These are phyloP conservation scores for Sebastes glaucus DNA, from an alignment of 2,797 vertebrate genomes.

Conservation along the genomic window DNA sequence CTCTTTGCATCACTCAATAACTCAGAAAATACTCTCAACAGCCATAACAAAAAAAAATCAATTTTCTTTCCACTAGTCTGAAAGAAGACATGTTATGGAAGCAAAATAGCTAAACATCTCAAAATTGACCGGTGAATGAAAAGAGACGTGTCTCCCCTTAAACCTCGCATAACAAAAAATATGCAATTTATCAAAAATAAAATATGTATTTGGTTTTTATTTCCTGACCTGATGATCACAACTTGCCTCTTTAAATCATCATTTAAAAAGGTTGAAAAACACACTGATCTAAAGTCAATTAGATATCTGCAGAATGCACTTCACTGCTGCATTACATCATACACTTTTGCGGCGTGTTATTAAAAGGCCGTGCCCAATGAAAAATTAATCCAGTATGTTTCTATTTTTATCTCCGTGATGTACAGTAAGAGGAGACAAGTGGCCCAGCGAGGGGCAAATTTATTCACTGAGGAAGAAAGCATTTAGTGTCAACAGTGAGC, in stretches of 20 bases:
- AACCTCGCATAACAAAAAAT: background rate
- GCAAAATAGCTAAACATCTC: fast-evolving
- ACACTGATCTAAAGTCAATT: background rate
- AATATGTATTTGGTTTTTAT: background rate
- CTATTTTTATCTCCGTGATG: conserved; percentile 43
- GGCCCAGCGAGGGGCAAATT: conserved; percentile 24
- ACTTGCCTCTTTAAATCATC: background rate
- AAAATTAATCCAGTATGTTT: conserved; percentile 44
- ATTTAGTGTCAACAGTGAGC: conserved; percentile 8
- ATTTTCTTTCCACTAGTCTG: too few relatives aligned
- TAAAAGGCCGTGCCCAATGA: conserved; percentile 17
- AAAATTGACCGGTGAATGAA: too few relatives aligned
- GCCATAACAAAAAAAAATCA: too few relatives aligned
- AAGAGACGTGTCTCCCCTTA: background rate
- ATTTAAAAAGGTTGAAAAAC: background rate
- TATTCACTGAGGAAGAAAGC: conserved; percentile 38
- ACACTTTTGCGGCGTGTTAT: background rate
- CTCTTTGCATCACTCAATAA: too few relatives aligned
- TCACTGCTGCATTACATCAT: background rate
- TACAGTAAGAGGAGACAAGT: conserved; percentile 28
- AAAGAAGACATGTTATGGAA: too few relatives aligned
- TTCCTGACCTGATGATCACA: background rate
- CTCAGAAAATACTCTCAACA: too few relatives aligned
- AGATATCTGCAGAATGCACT: background rate
- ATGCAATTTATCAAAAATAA: background rate